phyloP scores from a whole-genome alignment of 2,888 invertebrate species.

The Drosophila lutescens region DNA sequence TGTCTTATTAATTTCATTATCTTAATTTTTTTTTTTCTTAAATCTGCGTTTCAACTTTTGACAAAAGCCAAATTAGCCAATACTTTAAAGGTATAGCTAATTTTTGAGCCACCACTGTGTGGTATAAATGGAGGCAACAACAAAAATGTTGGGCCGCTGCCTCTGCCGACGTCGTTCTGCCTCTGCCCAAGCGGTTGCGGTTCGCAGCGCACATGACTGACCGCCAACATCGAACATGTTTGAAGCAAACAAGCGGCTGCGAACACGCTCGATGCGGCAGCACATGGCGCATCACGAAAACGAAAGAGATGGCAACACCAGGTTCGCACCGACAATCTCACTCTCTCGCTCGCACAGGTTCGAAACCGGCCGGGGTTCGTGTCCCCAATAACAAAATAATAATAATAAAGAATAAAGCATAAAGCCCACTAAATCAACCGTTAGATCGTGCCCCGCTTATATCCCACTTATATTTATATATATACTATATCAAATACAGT shows the following conservation, averaged over 20 bases:
- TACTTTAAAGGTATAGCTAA: background rate
- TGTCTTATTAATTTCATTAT: too few species aligned
- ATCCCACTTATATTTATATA: background rate
- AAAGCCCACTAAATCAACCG: slow-evolving; percentile 15
- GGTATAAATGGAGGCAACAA: background rate
- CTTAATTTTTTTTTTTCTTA: too few species aligned
- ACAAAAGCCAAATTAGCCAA: background rate
- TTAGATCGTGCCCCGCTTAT: slow-evolving; percentile 6
- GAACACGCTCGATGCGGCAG: slow-evolving; percentile 1
- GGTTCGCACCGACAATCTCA: background rate
- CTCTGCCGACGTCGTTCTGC: slow-evolving; percentile 8
- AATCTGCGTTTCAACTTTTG: too few species aligned
- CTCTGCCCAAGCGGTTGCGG: slow-evolving; percentile 16
- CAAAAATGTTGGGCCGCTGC: background rate
- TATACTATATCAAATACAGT: background rate
- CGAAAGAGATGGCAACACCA: slow-evolving; percentile 42
- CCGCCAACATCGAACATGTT: slow-evolving; percentile 23
- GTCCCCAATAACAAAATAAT: slow-evolving; percentile 49
- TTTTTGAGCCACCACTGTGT: slow-evolving; percentile 7
- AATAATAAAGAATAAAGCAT: background rate
- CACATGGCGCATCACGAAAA: slow-evolving; percentile 52
- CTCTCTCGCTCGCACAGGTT: slow-evolving; percentile 41
- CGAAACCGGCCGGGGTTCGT: slow-evolving; percentile 58
- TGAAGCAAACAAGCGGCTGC: background rate
- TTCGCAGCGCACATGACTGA: slow-evolving; percentile 35